phyloP scores from a whole-genome alignment of 2,113 vertebrate genomes.

The Brevimyrus niger region DNA sequence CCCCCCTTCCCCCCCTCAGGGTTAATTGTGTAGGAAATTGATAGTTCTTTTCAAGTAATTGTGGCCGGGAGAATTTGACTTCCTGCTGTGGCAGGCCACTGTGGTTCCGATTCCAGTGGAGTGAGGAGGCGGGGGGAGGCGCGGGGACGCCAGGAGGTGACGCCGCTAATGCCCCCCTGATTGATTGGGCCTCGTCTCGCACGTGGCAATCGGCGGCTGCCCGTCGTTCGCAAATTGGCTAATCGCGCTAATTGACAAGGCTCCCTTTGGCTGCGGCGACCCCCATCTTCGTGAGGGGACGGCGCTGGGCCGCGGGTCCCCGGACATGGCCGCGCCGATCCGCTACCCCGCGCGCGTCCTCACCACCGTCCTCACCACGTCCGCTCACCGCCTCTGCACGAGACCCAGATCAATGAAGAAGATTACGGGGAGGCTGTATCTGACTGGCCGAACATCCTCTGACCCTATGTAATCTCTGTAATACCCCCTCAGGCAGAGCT shows the following conservation, averaged over 20 bases:
- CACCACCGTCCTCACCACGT: not conserved
- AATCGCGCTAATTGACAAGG: conserved; percentile 55
- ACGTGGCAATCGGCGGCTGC: conserved; percentile 40
- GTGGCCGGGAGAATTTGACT: conserved; percentile 56
- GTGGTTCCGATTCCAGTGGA: conserved; percentile 35
- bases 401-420: not conserved
- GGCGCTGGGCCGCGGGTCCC: not conserved
- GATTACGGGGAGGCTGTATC: not conserved
- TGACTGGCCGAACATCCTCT: not conserved
- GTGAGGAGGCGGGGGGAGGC: conserved; percentile 21
- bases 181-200: conserved; percentile 35
- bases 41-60: conserved; percentile 60
- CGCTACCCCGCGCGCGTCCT: conserved; percentile 25
- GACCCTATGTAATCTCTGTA: not conserved
- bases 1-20: conserved; percentile 46
- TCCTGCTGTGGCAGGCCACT: conserved; percentile 46
- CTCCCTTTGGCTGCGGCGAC: not conserved
- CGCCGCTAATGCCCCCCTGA: conserved; percentile 34
- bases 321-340: not conserved
- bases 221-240: conserved; percentile 60
- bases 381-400: conserved; percentile 23
- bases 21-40: conserved; percentile 65
- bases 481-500: not conserved
- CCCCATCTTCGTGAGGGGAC: not conserved
- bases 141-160: conserved; percentile 17